phyloP scores from a whole-genome alignment of 2,888 invertebrate genomes.

The Antheraea assamensis region DNA sequence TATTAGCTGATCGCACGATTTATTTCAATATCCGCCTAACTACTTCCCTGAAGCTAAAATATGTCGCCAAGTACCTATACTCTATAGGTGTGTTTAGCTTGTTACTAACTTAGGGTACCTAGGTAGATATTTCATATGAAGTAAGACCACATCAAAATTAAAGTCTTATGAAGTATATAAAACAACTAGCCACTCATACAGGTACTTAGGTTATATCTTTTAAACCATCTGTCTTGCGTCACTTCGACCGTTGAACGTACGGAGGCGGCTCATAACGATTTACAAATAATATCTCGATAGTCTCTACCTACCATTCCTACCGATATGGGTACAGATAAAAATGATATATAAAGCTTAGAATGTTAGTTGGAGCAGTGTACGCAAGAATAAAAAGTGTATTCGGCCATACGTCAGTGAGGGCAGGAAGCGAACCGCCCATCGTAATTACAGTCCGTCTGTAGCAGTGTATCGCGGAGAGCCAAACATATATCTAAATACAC shows the following conservation, averaged over 20 bases:
- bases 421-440: conserved; percentile 29
- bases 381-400: conserved; percentile 22
- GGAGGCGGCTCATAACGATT: background rate
- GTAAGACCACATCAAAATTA: too few species aligned
- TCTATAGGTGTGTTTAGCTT: too few species aligned
- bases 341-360: conserved; percentile 16
- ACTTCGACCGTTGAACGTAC: background rate
- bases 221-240: background rate
- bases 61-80: too few species aligned
- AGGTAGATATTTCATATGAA: too few species aligned
- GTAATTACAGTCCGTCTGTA: conserved; percentile 23
- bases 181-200: background rate
- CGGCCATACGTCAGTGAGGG: conserved; percentile 26
- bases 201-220: background rate
- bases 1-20: background rate
- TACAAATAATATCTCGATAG: background rate
- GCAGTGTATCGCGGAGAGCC: conserved; percentile 15
- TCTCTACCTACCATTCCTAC: background rate
- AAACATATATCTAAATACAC: conserved; percentile 19
- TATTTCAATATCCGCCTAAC: background rate
- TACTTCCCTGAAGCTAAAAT: too few species aligned
- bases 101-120: too few species aligned
- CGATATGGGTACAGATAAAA: conserved; percentile 16
- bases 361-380: conserved; percentile 4
- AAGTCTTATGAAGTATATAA: too few species aligned